Conservation (phyloP, 2,113 vertebrate genomes). For the Carassius carassius region DNA sequence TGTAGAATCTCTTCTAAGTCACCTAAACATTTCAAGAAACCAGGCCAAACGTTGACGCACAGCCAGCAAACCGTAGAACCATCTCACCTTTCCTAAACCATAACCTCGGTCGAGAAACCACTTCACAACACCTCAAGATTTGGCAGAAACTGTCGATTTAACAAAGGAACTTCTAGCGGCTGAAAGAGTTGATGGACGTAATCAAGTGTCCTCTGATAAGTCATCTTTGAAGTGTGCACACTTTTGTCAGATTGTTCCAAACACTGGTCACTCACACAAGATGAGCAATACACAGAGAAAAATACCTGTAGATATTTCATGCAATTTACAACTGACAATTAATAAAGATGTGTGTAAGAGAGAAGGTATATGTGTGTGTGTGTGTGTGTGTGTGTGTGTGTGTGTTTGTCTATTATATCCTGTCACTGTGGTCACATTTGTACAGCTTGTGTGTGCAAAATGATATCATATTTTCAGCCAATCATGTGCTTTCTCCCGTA, state of each 20-base stretch:
- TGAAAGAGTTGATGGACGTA: slow-evolving; percentile 43
- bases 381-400: slow-evolving; percentile 46
- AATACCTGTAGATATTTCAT: slow-evolving; percentile 63
- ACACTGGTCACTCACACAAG: slow-evolving; percentile 58
- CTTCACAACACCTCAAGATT: slow-evolving; percentile 47
- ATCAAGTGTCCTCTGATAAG: neutral
- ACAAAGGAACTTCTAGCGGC: slow-evolving; percentile 46
- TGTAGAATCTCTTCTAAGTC: neutral
- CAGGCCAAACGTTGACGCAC: neutral
- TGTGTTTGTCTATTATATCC: slow-evolving; percentile 51
- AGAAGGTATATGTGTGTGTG: slow-evolving; percentile 44
- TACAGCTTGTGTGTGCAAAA: slow-evolving; percentile 56
- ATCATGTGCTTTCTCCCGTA: slow-evolving; percentile 74
- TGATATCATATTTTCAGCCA: slow-evolving; percentile 41
- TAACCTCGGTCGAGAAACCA: slow-evolving; percentile 16
- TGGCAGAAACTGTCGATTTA: slow-evolving; percentile 26
- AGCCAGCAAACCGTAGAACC: neutral
- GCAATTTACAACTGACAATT: slow-evolving; percentile 63
- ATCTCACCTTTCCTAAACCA: neutral
- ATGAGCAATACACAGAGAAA: slow-evolving; percentile 61
- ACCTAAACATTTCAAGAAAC: slow-evolving; percentile 2
- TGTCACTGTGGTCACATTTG: slow-evolving; percentile 50
- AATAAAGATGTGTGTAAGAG: slow-evolving; percentile 57
- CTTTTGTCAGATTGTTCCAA: slow-evolving; percentile 53
- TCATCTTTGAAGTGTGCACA: slow-evolving; percentile 46